Evolutionary conservation across 2,797 vertebrate genomes (phyloP).

Genomic region (Lithobates pipiens): DNA sequence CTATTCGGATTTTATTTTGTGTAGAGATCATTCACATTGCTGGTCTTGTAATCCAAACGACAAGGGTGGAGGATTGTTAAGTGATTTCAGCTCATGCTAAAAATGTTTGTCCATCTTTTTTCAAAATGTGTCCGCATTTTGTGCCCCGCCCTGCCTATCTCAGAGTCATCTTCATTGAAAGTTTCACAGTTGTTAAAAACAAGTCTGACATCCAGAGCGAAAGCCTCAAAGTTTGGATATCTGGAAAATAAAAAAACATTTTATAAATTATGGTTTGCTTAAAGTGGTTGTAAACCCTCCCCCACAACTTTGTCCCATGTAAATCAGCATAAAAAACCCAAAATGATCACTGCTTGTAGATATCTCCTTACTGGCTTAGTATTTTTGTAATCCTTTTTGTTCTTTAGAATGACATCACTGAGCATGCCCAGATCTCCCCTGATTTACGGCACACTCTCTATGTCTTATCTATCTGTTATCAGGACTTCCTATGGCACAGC

Average conservation of each 20-base stretch:
- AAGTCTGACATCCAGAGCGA: conserved; percentile 96
- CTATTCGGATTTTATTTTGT: conserved; percentile 70
- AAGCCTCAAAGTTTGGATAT: conserved; percentile 94
- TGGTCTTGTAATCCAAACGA: conserved; percentile 77
- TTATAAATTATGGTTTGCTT: not conserved
- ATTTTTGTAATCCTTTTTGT: too few species aligned
- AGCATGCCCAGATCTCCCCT: too few species aligned
- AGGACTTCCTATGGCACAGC: too few species aligned
- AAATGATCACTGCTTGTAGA: too few species aligned
- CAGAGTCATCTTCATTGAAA: conserved; percentile 99
- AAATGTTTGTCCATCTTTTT: conserved; percentile 97
- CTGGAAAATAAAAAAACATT: conserved; percentile 73
- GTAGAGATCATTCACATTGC: conserved; percentile 80
- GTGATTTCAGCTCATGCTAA: conserved; percentile 92
- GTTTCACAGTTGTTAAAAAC: conserved; percentile 99
- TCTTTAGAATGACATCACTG: too few species aligned
- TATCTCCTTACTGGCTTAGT: too few species aligned
- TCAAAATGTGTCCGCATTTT: conserved; percentile 99
- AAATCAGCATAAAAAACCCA: too few species aligned
- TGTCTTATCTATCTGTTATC: too few species aligned
- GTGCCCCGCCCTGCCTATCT: conserved; percentile 97
- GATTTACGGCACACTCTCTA: too few species aligned
- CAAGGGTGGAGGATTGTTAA: conserved; percentile 63
- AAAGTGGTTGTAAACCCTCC: too few species aligned
- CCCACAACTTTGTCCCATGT: too few species aligned